Conservation (phyloP, 2,797 vertebrate genomes). For the Eupleurogrammus muticus region DNA sequence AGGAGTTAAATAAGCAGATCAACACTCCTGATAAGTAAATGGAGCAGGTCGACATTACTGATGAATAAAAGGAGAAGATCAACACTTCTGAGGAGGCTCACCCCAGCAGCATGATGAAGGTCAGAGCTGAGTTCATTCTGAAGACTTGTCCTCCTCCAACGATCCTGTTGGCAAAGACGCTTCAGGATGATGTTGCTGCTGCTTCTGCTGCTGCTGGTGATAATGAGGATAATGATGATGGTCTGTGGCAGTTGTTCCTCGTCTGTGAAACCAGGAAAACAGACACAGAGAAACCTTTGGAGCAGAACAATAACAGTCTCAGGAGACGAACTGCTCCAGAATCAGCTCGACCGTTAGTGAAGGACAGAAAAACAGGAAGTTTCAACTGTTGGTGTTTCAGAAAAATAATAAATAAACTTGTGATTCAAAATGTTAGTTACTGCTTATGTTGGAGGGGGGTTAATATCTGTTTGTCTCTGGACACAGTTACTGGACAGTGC, state of each 20-base stretch:
- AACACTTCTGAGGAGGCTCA: conserved; percentile 25
- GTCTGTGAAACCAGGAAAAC: conserved; percentile 12
- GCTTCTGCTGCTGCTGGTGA: neutral
- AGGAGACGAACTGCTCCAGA: conserved; percentile 49
- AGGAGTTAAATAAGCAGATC: too few relatives aligned
- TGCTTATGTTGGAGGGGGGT: too few relatives aligned
- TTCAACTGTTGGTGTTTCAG: conserved; percentile 4
- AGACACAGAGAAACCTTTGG: conserved; percentile 17
- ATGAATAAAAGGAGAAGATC: too few relatives aligned
- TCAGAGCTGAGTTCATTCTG: conserved; percentile 21
- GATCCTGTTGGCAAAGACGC: too few relatives aligned
- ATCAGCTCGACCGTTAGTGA: conserved; percentile 49
- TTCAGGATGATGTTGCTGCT: neutral
- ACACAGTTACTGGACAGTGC: too few relatives aligned
- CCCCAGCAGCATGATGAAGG: conserved; percentile 52
- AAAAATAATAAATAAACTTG: neutral
- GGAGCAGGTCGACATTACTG: too few relatives aligned
- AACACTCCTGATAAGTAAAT: too few relatives aligned
- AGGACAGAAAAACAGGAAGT: conserved; percentile 62
- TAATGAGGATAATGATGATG: too few relatives aligned
- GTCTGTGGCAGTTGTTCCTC: neutral
- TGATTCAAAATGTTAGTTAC: too few relatives aligned
- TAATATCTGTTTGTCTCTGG: too few relatives aligned
- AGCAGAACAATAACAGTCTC: conserved; percentile 51
- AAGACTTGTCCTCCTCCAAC: neutral